A percentile compares a stretch with the other conserved stretches of the same genome.
Conservation (phyloP, 2,888 invertebrate genomes). For the Pammene aurita region DNA sequence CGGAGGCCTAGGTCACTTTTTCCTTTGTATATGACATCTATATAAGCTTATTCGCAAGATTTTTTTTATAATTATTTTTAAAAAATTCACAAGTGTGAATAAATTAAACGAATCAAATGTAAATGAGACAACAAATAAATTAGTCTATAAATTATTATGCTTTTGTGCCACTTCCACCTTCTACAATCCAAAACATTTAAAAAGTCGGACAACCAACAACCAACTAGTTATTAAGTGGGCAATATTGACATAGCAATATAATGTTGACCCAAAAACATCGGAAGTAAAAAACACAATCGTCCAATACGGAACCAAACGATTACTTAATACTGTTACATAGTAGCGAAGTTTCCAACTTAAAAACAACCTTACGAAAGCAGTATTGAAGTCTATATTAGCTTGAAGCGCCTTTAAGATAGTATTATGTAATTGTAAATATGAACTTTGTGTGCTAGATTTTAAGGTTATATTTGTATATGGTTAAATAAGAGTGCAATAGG, state of each 20-base stretch:
- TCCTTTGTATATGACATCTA: too few species aligned
- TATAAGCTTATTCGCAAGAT: too few species aligned
- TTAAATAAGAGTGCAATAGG: conserved; percentile 26
- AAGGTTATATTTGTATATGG: conserved; percentile 17
- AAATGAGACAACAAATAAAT: too few species aligned
- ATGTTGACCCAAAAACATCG: conserved; percentile 21
- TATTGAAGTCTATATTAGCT: background rate
- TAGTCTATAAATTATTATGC: too few species aligned
- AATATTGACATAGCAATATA: conserved; percentile 16
- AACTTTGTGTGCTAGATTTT: conserved; percentile 19
- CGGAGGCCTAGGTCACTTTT: too few species aligned
- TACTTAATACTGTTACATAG: conserved; percentile 21
- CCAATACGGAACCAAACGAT: conserved; percentile 16
- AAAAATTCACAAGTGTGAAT: too few species aligned
- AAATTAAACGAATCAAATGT: too few species aligned
- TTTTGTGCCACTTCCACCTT: too few species aligned
- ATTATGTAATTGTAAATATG: conserved; percentile 31
- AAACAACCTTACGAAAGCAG: background rate
- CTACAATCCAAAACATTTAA: background rate
- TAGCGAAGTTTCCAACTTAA: background rate
- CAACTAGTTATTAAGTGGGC: conserved; percentile 20
- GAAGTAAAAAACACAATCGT: conserved; percentile 17
- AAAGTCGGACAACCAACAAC: background rate
- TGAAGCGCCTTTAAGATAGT: background rate
- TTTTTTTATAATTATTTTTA: too few species aligned